Evolutionary conservation across 2,113 vertebrate genomes (phyloP).

Genomic region (Elachura formosa): DNA sequence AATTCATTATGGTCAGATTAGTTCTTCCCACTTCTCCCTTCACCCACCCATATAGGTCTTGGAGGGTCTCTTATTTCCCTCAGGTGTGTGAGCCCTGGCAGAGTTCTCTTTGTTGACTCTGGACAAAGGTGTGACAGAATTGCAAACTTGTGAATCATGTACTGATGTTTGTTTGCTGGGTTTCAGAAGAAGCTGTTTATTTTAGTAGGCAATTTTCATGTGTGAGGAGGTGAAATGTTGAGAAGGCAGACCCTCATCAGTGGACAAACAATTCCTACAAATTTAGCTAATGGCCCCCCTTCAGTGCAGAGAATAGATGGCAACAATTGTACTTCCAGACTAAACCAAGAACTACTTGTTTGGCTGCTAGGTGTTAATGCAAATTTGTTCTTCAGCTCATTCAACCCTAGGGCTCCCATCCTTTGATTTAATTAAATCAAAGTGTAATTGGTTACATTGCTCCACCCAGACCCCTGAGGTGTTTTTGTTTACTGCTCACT

Average conservation of each 20-base stretch:
- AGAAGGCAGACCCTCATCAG: conserved; percentile 75
- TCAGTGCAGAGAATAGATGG: conserved; percentile 78
- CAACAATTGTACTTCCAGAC: conserved; percentile 75
- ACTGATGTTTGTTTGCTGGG: conserved; percentile 70
- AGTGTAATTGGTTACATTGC: conserved; percentile 91
- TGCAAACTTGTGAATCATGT: conserved; percentile 45
- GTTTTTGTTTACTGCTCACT: conserved; percentile 85
- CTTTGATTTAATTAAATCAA: conserved; percentile 97
- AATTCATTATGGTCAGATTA: not conserved
- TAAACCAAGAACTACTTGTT: conserved; percentile 75
- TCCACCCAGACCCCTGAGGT: conserved; percentile 82
- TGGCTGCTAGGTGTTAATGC: conserved; percentile 85
- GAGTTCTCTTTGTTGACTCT: conserved; percentile 21
- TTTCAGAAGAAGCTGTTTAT: conserved; percentile 75
- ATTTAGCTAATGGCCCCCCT: conserved; percentile 85
- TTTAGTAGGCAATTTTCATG: conserved; percentile 74
- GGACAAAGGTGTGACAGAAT: conserved; percentile 48
- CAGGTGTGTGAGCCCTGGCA: not conserved
- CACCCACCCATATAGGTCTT: not conserved
- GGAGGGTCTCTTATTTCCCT: not conserved
- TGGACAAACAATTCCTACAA: conserved; percentile 79
- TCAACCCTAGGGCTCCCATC: conserved; percentile 83
- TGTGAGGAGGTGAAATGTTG: conserved; percentile 73
- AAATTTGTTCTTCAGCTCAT: conserved; percentile 82
- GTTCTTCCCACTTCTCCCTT: not conserved